phyloP scores from a whole-genome alignment of 1,140 invertebrate genomes.

The Drosophila prosaltans region DNA sequence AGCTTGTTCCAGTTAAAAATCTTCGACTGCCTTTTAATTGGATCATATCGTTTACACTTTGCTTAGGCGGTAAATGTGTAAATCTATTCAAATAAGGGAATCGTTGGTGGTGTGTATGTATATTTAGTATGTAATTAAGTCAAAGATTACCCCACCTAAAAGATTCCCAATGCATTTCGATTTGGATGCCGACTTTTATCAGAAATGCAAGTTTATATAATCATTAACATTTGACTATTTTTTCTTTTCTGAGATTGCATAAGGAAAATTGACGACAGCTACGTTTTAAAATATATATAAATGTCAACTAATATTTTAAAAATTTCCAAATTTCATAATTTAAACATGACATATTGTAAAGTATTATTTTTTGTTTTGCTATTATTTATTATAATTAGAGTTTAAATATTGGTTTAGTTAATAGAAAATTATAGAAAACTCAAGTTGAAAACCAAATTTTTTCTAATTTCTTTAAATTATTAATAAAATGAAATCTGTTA shows the following conservation, averaged over 20 bases:
- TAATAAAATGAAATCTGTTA: too few relatives aligned
- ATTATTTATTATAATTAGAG: too few relatives aligned
- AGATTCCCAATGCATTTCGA: constrained; percentile 16
- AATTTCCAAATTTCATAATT: constrained; percentile 6
- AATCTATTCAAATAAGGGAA: constrained; percentile 63
- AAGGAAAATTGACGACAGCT: neutral
- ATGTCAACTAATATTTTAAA: neutral
- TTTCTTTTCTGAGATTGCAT: constrained; percentile 5
- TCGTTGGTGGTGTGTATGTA: neutral
- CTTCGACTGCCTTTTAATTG: constrained; percentile 53
- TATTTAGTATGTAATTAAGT: constrained; percentile 27
- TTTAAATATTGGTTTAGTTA: too few relatives aligned
- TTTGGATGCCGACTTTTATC: constrained; percentile 14
- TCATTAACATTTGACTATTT: constrained; percentile 8
- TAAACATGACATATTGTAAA: neutral
- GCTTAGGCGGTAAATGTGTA: constrained; percentile 45
- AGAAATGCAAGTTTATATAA: constrained; percentile 28
- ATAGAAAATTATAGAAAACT: too few relatives aligned
- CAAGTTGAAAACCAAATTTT: too few relatives aligned
- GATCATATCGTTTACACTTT: constrained; percentile 48
- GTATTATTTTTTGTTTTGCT: neutral
- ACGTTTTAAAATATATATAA: neutral
- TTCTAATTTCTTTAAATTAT: too few relatives aligned
- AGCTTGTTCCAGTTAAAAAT: constrained; percentile 53
- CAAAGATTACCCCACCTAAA: constrained; percentile 11